These are phyloP conservation scores for Apamea monoglypha DNA, from an alignment of 2,888 invertebrate species.

Conservation along the genomic window DNA sequence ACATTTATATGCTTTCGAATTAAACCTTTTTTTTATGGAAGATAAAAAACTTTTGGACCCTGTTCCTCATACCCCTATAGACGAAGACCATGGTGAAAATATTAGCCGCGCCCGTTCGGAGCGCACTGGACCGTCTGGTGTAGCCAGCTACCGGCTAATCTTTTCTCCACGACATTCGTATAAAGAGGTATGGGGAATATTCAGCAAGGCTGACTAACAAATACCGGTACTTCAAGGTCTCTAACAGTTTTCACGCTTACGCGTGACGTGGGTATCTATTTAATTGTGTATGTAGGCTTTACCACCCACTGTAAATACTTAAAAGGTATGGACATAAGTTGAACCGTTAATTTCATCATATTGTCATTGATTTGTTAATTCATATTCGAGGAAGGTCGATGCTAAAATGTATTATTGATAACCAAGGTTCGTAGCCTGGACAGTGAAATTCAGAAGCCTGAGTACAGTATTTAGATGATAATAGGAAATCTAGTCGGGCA, in stretches of 20 bases:
- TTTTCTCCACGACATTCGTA: too few relatives aligned
- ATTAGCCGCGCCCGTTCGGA: too few relatives aligned
- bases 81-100: too few relatives aligned
- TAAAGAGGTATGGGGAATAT: too few relatives aligned
- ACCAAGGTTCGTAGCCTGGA: too few relatives aligned
- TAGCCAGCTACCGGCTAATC: too few relatives aligned
- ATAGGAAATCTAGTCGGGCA: background rate
- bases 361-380: slow-evolving; percentile 17
- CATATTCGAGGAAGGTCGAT: slow-evolving; percentile 6
- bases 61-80: too few relatives aligned
- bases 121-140: too few relatives aligned
- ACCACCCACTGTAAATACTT: slow-evolving; percentile 29
- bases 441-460: background rate
- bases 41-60: too few relatives aligned
- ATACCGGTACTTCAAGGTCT: slow-evolving; percentile 26
- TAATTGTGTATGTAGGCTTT: slow-evolving; percentile 37
- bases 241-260: slow-evolving; percentile 1
- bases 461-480: background rate
- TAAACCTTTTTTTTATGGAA: background rate
- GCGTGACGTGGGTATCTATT: slow-evolving; percentile 26
- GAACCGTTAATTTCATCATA: slow-evolving; percentile 49
- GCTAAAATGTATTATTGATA: too few relatives aligned
- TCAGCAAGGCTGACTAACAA: background rate
- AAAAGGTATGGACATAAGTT: slow-evolving; percentile 42
- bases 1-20: too few relatives aligned